Evolutionary conservation across 2,888 invertebrate genomes (phyloP).

Genomic region (Tupiocoris notatus): DNA sequence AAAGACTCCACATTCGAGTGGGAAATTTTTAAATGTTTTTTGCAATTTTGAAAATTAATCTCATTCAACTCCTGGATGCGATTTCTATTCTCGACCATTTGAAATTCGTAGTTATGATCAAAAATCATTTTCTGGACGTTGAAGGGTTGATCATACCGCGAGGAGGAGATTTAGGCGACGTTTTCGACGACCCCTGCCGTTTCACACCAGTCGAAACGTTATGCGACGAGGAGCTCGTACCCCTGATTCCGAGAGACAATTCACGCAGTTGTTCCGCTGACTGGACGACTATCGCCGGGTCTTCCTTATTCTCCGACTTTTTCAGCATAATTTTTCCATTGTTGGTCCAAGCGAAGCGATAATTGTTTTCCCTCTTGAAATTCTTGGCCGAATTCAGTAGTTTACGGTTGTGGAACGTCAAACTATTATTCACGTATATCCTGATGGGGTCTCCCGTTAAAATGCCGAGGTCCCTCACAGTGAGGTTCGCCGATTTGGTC

Average conservation of each 20-base stretch:
- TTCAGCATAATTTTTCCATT: background rate
- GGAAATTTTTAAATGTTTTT: background rate
- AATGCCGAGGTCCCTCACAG: background rate
- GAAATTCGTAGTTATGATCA: background rate
- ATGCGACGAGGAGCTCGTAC: background rate
- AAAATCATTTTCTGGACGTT: background rate
- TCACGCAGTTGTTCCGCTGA: background rate
- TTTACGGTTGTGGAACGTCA: background rate
- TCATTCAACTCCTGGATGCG: too few species aligned
- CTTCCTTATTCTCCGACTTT: background rate
- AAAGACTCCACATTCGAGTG: background rate
- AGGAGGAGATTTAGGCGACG: too few species aligned
- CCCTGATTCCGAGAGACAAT: background rate
- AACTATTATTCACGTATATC: constrained; percentile 1
- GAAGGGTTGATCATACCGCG: too few species aligned
- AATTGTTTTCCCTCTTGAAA: background rate
- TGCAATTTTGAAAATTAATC: too few species aligned
- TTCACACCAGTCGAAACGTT: too few species aligned
- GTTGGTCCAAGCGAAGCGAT: background rate
- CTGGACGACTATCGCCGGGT: background rate
- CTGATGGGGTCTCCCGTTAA: background rate
- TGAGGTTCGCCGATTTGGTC: background rate
- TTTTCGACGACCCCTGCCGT: too few species aligned
- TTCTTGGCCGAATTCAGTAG: background rate
- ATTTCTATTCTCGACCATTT: too few species aligned